Evolutionary conservation across 2,888 invertebrate genomes (phyloP).

Genomic region (Cerceris rybyensis): DNA sequence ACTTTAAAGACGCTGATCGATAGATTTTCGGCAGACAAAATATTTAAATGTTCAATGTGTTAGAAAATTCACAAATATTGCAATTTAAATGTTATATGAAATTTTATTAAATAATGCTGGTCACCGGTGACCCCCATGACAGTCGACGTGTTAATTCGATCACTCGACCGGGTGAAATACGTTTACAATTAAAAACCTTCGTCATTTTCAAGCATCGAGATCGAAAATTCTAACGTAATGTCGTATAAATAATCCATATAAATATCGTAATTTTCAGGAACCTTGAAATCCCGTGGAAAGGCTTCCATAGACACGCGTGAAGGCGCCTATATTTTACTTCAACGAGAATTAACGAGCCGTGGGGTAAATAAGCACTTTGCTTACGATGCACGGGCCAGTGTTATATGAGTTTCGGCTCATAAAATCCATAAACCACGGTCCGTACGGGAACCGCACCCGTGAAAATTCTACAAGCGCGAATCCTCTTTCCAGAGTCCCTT

Average conservation of each 20-base stretch:
- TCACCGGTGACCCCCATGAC: no score
- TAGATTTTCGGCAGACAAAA: no score
- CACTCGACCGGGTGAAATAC: no score
- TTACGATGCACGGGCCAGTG: constrained; percentile 51
- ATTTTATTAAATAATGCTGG: no score
- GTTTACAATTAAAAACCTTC: no score
- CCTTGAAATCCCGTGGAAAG: background rate
- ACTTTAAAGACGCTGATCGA: no score
- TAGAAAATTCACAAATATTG: no score
- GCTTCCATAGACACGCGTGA: constrained; percentile 15
- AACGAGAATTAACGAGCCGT: constrained; percentile 62
- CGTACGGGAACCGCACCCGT: constrained; percentile 34
- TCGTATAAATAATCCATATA: constrained; percentile 41
- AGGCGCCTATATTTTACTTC: constrained; percentile 48
- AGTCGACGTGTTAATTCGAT: no score
- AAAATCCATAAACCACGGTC: constrained; percentile 61
- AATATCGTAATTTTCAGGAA: constrained; percentile 38
- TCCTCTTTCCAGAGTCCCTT: constrained; percentile 6
- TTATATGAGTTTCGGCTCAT: constrained; percentile 55
- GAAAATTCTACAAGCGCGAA: constrained; percentile 51
- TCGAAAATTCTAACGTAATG: background rate
- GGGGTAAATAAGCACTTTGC: constrained; percentile 65
- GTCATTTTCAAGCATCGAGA: no score
- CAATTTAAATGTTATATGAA: no score
- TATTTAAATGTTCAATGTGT: no score